Evolutionary conservation across 2,888 invertebrate species (phyloP), one percentile per base, ranked within the genome.

Genomic region (Ormyrus thymus): DNA sequence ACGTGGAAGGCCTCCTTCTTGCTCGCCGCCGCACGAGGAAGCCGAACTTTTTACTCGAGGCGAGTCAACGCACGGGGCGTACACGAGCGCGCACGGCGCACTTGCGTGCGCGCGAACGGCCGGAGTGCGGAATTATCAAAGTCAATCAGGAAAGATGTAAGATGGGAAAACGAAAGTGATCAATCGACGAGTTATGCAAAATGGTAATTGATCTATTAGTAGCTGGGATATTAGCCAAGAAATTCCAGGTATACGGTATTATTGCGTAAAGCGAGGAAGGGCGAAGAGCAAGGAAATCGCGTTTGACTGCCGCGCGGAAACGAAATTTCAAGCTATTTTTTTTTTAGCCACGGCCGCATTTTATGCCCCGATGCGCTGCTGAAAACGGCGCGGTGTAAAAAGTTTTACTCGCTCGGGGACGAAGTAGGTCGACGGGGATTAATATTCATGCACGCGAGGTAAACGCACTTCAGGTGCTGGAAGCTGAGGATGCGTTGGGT

Each of bases 171-270:
- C n/a, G 80, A 69, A 76, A 79, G 79, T 56, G 64, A 80, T 80
- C 80, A 56, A 80, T 80, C 76, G 77, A 6, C 29, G 59, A 50
- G 64, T 80, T 80, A 77, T 74, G 77, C 80, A 80, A 80, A 74
- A 65, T 73, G 45, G 48, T 80, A 80, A 80, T 80, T 80, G 77
- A 73, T 77, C 77, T 58, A 80, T 77, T 80, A 80, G 73, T 48
- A 74, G 59, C 59, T 70, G 55, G 29, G 29, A 61, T 70, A 77
- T 70, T 73, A 66, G 69, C 56, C n/a, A 55, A 59, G 73, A 65
- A 77, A 70, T 73, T 70, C 48, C 59, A 46, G 43, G 46, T 55
- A 29, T 50, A 62, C 29, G 58, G 4, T 53, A 65, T 65, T 79
- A 74, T 80, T 80, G 69, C 80, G 56, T 77, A 64, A 80, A 74